Percentiles rank a stretch among this genome's conserved stretches.
These are phyloP conservation scores for Paramormyrops hopkinsi DNA, from an alignment of 2,797 vertebrate genomes.

Conservation along the genomic window DNA sequence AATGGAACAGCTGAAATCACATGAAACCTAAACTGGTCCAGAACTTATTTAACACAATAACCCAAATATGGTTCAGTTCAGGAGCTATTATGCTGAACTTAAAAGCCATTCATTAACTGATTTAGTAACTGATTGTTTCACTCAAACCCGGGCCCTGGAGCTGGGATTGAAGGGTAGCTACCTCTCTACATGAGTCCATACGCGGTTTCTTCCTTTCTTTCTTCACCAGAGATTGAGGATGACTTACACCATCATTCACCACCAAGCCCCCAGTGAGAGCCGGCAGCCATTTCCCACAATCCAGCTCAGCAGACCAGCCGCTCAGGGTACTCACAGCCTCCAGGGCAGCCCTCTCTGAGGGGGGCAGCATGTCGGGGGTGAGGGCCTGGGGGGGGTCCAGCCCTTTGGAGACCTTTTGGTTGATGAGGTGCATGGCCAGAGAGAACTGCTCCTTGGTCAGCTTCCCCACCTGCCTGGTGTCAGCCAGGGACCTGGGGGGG, in stretches of 20 bases:
- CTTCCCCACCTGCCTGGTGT: conserved; percentile 83
- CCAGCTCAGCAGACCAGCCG: neutral
- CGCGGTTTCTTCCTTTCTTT: neutral
- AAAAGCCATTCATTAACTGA: neutral
- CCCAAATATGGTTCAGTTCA: neutral
- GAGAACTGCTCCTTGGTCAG: conserved; percentile 90
- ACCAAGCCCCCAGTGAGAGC: neutral
- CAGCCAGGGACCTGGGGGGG: conserved; percentile 79
- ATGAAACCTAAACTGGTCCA: neutral
- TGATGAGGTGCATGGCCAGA: conserved; percentile 90
- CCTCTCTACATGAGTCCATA: neutral
- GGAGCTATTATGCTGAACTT: neutral
- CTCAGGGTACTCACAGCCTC: conserved; percentile 58
- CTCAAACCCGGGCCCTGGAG: neutral
- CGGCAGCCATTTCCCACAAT: neutral
- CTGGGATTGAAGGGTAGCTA: neutral
- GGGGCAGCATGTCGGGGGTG: conserved; percentile 88
- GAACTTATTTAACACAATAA: neutral
- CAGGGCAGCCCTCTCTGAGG: conserved; percentile 73
- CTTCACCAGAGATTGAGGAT: neutral
- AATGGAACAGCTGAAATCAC: neutral
- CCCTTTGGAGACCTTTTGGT: conserved; percentile 86
- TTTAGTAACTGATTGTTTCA: neutral
- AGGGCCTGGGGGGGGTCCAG: conserved; percentile 83
- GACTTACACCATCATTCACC: neutral